Percentiles rank a stretch among this genome's conserved stretches.
Evolutionary conservation across 2,113 vertebrate species (phyloP).

Genomic region (Pavo muticus): DNA sequence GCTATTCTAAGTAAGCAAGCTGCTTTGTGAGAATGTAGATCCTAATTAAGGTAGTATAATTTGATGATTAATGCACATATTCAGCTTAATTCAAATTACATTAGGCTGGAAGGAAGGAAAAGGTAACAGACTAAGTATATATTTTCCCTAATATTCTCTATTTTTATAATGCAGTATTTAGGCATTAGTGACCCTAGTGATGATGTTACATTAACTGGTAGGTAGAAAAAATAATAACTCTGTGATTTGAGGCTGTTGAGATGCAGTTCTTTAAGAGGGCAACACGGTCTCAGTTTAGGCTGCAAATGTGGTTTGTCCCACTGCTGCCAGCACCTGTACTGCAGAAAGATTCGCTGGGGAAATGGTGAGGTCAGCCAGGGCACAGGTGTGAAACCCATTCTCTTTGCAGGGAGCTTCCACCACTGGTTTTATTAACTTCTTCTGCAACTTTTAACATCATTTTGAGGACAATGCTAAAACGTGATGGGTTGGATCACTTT

Average conservation of each 20-base stretch:
- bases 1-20: neutral
- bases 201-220: neutral
- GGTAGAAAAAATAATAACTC: neutral
- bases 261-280: neutral
- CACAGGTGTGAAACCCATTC: neutral
- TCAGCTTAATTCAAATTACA: neutral
- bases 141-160: neutral
- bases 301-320: neutral
- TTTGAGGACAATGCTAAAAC: neutral
- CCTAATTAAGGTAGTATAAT: neutral
- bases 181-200: neutral
- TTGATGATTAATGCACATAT: neutral
- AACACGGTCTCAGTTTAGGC: rapidly evolving
- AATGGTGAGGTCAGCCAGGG: neutral
- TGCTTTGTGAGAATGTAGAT: neutral
- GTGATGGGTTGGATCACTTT: neutral
- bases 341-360: neutral
- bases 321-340: rapidly evolving
- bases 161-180: neutral
- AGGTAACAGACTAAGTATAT: neutral
- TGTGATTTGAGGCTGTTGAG: neutral
- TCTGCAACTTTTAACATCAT: neutral
- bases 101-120: neutral
- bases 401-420: neutral
- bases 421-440: neutral